Percentiles rank a stretch among this genome's conserved stretches.
These are phyloP conservation scores for Idaea biselata DNA, from an alignment of 2,888 invertebrate genomes.

Conservation along the genomic window DNA sequence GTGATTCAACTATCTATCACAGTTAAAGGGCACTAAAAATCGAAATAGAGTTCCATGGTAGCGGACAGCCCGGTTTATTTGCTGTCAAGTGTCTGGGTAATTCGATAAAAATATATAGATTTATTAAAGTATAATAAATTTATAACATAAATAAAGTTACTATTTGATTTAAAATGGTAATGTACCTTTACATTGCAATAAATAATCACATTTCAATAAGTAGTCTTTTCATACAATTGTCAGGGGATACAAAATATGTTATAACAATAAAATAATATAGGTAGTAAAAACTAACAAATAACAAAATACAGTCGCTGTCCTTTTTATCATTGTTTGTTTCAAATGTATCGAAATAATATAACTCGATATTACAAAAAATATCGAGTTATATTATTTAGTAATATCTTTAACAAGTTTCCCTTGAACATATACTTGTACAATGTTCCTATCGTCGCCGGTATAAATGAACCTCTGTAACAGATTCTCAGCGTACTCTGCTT, in stretches of 20 bases:
- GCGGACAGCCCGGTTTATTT: too few species aligned
- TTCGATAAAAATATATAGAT: not conserved
- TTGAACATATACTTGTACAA: constrained; percentile 86
- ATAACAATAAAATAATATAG: too few species aligned
- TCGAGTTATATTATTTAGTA: constrained; percentile 8
- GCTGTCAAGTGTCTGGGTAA: too few species aligned
- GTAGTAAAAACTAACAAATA: too few species aligned
- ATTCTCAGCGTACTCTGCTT: constrained; percentile 75
- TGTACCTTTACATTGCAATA: too few species aligned
- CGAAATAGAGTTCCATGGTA: too few species aligned
- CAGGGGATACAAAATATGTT: too few species aligned
- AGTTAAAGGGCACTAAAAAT: too few species aligned
- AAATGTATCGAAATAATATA: constrained; percentile 2
- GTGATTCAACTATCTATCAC: too few species aligned
- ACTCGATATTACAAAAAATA: too few species aligned
- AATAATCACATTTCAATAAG: not conserved
- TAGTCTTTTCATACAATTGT: not conserved
- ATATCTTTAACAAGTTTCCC: constrained; percentile 73
- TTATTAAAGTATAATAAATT: too few species aligned
- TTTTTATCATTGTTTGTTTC: not conserved
- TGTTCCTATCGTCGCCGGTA: constrained; percentile 91
- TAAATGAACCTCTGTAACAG: constrained; percentile 88
- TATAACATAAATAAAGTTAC: not conserved
- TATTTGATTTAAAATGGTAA: not conserved
- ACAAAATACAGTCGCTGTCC: too few species aligned